Conservation (phyloP, 1,140 invertebrate species). For the Temnothorax curvispinosus region DNA sequence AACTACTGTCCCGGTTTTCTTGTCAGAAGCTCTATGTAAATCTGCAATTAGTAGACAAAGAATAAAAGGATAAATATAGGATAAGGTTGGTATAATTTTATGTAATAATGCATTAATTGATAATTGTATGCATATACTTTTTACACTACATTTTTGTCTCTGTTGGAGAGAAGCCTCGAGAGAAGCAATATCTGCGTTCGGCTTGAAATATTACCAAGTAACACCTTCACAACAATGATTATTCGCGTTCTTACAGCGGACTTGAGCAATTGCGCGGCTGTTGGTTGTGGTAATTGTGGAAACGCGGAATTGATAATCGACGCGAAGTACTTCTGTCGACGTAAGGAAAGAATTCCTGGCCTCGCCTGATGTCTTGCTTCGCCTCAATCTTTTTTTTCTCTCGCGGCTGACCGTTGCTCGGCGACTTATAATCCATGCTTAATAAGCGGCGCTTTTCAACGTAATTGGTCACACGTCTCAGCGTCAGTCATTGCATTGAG, state of each 20-base stretch:
- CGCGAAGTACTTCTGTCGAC: constrained; percentile 29
- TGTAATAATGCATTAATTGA: neutral
- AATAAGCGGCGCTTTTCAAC: constrained; percentile 52
- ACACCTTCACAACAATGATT: constrained; percentile 36
- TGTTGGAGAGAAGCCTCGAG: neutral
- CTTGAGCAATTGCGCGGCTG: constrained; percentile 23
- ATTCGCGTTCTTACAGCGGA: constrained; percentile 12
- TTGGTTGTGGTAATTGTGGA: constrained; percentile 24
- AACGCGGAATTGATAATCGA: constrained; percentile 48
- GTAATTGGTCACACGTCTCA: constrained; percentile 49
- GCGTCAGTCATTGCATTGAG: constrained; percentile 53
- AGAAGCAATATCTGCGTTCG: neutral
- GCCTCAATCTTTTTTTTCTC: constrained; percentile 8
- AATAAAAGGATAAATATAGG: neutral
- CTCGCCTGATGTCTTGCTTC: constrained; percentile 44
- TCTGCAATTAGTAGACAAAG: constrained; percentile 12
- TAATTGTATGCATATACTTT: neutral
- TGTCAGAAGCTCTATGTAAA: neutral
- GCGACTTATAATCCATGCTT: constrained; percentile 41
- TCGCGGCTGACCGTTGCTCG: constrained; percentile 24
- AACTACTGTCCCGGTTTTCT: neutral
- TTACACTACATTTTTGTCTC: neutral
- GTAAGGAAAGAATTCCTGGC: constrained; percentile 1
- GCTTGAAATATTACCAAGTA: constrained; percentile 24
- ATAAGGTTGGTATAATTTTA: neutral